Conservation (phyloP, 2,113 vertebrate species). For the Romanogobio albipinnatus region DNA sequence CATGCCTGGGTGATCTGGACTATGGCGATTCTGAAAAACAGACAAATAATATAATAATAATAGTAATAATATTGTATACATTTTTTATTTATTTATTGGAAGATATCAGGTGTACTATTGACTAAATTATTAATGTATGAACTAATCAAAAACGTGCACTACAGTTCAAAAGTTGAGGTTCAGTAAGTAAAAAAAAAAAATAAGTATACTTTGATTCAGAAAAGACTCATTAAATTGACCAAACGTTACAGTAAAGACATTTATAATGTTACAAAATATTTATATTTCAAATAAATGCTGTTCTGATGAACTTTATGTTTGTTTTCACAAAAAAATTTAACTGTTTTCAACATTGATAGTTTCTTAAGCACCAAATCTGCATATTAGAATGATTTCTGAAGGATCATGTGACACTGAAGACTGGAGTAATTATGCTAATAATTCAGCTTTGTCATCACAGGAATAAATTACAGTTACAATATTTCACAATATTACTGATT, state of each 20-base stretch:
- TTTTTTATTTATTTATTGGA: not conserved
- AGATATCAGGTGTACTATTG: not conserved
- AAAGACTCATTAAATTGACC: not conserved
- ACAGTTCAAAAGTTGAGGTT: not conserved
- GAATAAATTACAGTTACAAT: not conserved
- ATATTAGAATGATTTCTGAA: not conserved
- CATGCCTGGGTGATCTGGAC: slow-evolving; percentile 91
- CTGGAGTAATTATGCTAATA: not conserved
- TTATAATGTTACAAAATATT: not conserved
- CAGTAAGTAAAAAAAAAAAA: not conserved
- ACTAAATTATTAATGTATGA: not conserved
- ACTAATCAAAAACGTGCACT: not conserved
- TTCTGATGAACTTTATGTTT: not conserved
- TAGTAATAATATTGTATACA: not conserved
- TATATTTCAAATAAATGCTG: not conserved
- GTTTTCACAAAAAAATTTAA: not conserved
- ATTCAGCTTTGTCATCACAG: not conserved
- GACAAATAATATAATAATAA: not conserved
- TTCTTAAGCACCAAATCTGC: not conserved
- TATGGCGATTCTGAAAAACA: slow-evolving; percentile 87
- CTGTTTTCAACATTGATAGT: not conserved
- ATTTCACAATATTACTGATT: not conserved
- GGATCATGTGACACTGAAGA: not conserved
- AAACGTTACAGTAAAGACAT: not conserved
- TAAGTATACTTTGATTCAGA: not conserved